Base-by-base conservation (phyloP, 2,113 vertebrate species). In the Hiodon alosoides region DNA sequence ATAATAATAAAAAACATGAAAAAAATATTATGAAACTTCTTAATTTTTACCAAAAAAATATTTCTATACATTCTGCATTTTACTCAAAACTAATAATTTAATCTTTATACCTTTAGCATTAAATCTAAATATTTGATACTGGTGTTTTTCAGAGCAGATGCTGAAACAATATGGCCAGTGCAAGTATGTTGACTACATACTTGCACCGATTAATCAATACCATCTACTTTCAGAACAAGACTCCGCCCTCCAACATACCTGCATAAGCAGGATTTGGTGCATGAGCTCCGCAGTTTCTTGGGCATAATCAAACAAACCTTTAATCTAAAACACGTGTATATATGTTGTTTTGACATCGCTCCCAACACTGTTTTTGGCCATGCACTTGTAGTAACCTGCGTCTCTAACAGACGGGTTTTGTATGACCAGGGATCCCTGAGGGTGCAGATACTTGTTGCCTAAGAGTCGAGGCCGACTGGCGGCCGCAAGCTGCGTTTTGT, bases 371-470 rank as follows among this genome's bases (percentile, higher is more conserved):
- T 97, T 98, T 70, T 90, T 90, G 3, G 96, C 96, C 3, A 91
- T 94, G 86, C 96, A 98, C 76, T 89, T 93, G 84, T 98, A 98
- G 67, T 91, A 86, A 11, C 96, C 96, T 0, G 90, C 77, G 64
- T 98, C 96, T 46, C 81, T 86, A 55, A 83, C 87, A 0, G 88
- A 85, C 4, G 92, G 89, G 47, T 92, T 94, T 82, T 96, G 95
- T 70, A 98, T 90, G 74, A 95, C 88, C 47, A 98, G 85, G 0
- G 94, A 90, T 1, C 96, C 96, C 80, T 95, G 93, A 0, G 95
- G 94, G 62, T 97, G 93, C 2, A 98, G 88, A 79, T 93, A 93
- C 79, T 95, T 92, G 85, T 96, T 94, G 54, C 94, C 95, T 48
- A 92, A 93, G 1, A 95, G 83, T 0, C 93, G 94, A 0, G 94